phyloP scores from a whole-genome alignment of 2,113 vertebrate species.

The Gasterosteus aculeatus region DNA sequence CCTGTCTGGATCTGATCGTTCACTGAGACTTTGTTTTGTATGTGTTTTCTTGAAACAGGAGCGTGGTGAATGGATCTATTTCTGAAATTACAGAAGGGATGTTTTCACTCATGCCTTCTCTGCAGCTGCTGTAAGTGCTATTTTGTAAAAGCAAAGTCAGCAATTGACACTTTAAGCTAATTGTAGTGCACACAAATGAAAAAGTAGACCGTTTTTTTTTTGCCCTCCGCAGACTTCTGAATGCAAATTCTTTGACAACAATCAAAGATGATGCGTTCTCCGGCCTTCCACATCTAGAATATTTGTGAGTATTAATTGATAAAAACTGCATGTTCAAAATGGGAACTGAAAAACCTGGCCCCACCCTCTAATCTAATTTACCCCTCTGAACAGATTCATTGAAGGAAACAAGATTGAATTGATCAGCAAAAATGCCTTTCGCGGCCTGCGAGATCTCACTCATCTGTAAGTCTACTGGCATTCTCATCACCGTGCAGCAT shows the following conservation, averaged over 20 bases:
- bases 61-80: constrained; percentile 95
- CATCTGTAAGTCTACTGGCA: constrained; percentile 89
- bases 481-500: neutral
- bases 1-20: constrained; percentile 24
- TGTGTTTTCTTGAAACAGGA: constrained; percentile 79
- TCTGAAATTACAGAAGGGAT: constrained; percentile 93
- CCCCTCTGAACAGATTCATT: constrained; percentile 86
- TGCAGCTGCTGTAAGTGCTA: constrained; percentile 92
- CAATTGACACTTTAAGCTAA: neutral
- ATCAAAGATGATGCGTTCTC: constrained; percentile 96
- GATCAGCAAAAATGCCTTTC: constrained; percentile 91
- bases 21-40: constrained; percentile 24
- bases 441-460: constrained; percentile 92
- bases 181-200: neutral
- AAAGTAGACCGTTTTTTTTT: neutral
- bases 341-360: neutral
- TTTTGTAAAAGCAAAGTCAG: neutral
- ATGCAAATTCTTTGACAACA: constrained; percentile 92
- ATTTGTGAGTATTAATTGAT: constrained; percentile 88
- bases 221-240: constrained; percentile 87
- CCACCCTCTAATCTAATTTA: neutral
- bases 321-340: neutral
- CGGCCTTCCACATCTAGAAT: constrained; percentile 95
- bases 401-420: constrained; percentile 96
- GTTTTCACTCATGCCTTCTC: constrained; percentile 94